Evolutionary conservation across 1,140 invertebrate genomes (phyloP).

Genomic region (Caligus rogercresseyi): DNA sequence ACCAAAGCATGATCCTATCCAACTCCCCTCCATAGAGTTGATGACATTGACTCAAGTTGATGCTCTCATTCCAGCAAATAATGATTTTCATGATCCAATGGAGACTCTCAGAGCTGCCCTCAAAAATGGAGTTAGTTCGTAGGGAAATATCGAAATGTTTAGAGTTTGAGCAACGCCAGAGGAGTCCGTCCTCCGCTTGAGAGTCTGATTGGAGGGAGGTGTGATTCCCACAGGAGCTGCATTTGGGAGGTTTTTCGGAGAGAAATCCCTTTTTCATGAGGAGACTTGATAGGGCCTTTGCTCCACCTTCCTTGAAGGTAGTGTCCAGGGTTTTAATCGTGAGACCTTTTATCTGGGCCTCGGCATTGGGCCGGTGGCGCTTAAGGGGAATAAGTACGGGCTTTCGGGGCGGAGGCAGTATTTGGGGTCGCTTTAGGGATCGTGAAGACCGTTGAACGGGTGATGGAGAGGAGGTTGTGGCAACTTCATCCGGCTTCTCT

Average conservation of each 20-base stretch:
- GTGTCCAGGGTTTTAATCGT: background rate
- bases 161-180: background rate
- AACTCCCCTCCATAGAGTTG: background rate
- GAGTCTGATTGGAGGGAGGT: background rate
- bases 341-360: background rate
- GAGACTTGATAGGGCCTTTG: background rate
- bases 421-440: too few species aligned
- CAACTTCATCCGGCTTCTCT: too few species aligned
- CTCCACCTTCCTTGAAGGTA: background rate
- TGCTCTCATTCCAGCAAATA: constrained; percentile 1
- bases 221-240: background rate
- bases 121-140: background rate
- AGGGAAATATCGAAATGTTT: background rate
- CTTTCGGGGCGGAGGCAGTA: too few species aligned
- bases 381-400: background rate
- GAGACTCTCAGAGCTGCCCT: background rate
- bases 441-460: too few species aligned
- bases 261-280: background rate
- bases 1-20: background rate
- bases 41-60: background rate
- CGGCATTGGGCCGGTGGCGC: background rate
- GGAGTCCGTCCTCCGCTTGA: background rate
- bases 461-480: too few species aligned
- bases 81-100: constrained; percentile 7
- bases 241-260: background rate